These are phyloP conservation scores for Vespertilio murinus DNA, from an alignment of 2,797 vertebrate genomes.

Conservation along the genomic window DNA sequence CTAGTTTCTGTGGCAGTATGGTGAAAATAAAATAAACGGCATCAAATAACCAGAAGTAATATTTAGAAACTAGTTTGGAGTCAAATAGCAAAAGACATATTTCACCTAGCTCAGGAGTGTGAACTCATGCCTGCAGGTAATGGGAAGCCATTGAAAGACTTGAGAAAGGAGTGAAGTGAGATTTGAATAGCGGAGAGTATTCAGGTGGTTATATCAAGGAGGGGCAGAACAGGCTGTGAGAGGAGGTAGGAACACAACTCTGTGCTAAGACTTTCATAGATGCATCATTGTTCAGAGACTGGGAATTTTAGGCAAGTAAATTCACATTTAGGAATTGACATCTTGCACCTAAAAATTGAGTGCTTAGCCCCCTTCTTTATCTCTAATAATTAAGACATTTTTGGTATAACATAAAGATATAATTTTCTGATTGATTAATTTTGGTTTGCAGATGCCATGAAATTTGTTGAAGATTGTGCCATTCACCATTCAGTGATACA, in stretches of 20 bases:
- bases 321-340: not conserved
- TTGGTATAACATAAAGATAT: not conserved
- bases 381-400: not conserved
- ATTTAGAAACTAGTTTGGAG: not conserved
- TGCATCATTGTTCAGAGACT: not conserved
- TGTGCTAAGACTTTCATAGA: not conserved
- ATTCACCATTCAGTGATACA: conserved; percentile 74
- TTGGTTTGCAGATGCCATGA: conserved; percentile 76
- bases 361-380: not conserved
- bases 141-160: not conserved
- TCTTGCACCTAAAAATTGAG: not conserved
- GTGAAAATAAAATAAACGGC: conserved; percentile 4
- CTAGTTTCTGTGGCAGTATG: not conserved
- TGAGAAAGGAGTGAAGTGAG: not conserved
- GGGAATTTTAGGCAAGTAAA: not conserved
- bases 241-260: not conserved
- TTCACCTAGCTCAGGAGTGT: not conserved
- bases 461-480: conserved; percentile 81
- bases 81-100: not conserved
- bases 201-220: not conserved
- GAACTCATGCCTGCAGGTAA: not conserved
- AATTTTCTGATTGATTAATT: conserved; percentile 35
- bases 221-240: not conserved
- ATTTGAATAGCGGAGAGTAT: not conserved
- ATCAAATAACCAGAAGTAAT: not conserved